Base-by-base conservation (phyloP, 2,888 invertebrate genomes). In the Campoplex capitator region DNA sequence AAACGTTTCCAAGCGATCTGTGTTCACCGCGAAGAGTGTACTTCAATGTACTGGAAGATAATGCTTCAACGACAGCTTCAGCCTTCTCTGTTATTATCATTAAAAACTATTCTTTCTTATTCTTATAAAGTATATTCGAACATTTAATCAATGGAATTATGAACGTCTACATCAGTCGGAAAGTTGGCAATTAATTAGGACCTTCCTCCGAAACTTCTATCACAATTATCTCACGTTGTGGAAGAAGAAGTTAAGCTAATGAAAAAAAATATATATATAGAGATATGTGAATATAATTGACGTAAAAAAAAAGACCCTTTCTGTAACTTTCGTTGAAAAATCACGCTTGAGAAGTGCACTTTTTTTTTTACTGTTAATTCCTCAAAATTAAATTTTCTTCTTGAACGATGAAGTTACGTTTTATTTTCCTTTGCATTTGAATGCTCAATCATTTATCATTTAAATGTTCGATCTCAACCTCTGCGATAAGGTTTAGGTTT, bases 401-500 rank as follows among this genome's bases (percentile, higher is more conserved):
- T 83, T 23, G 45, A 80, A 45, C 45, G 45, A 45, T 67, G 38
- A 78, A 78, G 71, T 73, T 74, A 58, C 56, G 56, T 73, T 81
- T 62, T 80, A 18, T 75, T 48, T 54, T 51, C 80, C 23, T 23
- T 23, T 38, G 45, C 74, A 51, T 76, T 80, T 58, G 62, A 23
- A 23, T 23, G 23, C 23, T 23, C 23, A 23, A 23, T 23, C 23
- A 23, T 23, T 23, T 23, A 23, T 23, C 32, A 48, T 75, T 78
- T 18, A 45, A 58, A 62, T 42, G 58, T 81, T 45, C 65, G 18
- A 45, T 79, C 56, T 89, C 90, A 93, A 88, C 93, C 92, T 80
- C 93, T 90, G 85, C 93, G 93, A 58, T 90, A 92, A 8, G 92
- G 87, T 81, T 93, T 93, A 2, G 92, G 89, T 80, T 93, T 93